Base-by-base conservation (phyloP, 2,797 vertebrate genomes). In the Cyclopterus lumpus region DNA sequence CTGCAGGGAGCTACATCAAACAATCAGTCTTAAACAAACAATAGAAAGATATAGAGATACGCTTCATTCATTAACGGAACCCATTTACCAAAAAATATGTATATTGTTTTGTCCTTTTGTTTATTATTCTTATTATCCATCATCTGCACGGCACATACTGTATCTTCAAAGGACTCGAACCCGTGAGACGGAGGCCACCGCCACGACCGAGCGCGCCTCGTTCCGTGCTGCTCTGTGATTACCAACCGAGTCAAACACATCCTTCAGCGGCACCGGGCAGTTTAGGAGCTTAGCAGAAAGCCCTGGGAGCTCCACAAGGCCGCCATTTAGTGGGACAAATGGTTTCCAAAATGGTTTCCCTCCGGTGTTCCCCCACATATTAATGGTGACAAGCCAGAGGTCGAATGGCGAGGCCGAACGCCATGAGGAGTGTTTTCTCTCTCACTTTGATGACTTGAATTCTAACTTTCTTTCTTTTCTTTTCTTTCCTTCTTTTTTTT, bases 261-360 rank as follows among this genome's bases (percentile, higher is more conserved):
- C 86, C 79, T 83, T 89, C 87, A 85, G 80, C 83, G 74, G 86
- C 71, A 81, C 84, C 22, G 79, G 86, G 77, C 85, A 87, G 87
- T 91, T 91, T 86, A 86, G 77, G 80, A 77, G 90, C 87, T 89
- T 79, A 83, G 81, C 82, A 83, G 75, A 82, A 85, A 86, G 79
- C 88, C 79, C 57, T 15, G 77, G 67, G 77, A 81, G 83, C 82
- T 79, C 87, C 84, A 92, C 90, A 89, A 84, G 87, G 88, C 81
- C 88, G 78, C 82, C 83, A 85, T 93, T 93, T 93, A 93, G 89
- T 82, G 92, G 90, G 88, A 92, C 90, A 79, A 85, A 89, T 90
- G 89, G 88, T 87, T 91, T 89, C 8, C n/a, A 65, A 86, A 89
- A 91, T 89, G 91, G 84, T 91, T 93, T 91, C 68, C 85, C 89